Percentiles rank a stretch among this genome's conserved stretches.
Conservation (phyloP, 2,888 invertebrate species). For the Drosophila quinaria region DNA sequence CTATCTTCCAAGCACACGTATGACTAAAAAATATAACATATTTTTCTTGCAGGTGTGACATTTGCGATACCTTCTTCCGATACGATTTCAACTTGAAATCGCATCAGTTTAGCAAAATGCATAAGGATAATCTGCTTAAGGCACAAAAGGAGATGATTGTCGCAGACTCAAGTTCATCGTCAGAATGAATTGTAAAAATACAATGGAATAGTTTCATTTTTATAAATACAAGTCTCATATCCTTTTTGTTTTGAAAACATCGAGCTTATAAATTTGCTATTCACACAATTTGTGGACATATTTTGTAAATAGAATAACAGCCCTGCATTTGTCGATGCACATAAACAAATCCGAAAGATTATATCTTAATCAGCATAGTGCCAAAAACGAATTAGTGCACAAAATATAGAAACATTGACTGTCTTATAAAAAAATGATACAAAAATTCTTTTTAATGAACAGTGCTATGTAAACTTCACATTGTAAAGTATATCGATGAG, state of each 20-base stretch:
- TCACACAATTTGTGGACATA: slow-evolving; percentile 12
- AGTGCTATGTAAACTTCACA: no score
- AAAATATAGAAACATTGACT: slow-evolving; percentile 42
- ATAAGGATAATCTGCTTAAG: slow-evolving; percentile 62
- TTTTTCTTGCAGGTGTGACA: slow-evolving; percentile 62
- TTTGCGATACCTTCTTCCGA: slow-evolving; percentile 63
- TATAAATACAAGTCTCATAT: slow-evolving; percentile 22
- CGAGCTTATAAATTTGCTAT: slow-evolving; percentile 10
- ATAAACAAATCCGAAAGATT: slow-evolving; percentile 19
- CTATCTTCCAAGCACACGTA: no score
- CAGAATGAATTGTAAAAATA: not conserved
- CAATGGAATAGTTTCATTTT: slow-evolving; percentile 6
- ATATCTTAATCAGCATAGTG: slow-evolving; percentile 12
- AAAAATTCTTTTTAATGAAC: not conserved
- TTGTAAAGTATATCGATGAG: not conserved
- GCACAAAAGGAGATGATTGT: not conserved
- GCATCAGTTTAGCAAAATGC: slow-evolving; percentile 68
- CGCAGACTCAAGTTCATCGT: slow-evolving; percentile 22
- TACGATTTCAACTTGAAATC: slow-evolving; percentile 66
- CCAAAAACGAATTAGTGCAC: slow-evolving; percentile 26
- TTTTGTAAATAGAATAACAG: slow-evolving; percentile 32
- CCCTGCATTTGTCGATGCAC: slow-evolving; percentile 7
- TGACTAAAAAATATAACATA: no score
- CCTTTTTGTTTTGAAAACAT: no score
- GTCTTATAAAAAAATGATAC: slow-evolving; percentile 30